Evolutionary conservation across 37 sponge, comb jelly and placozoan genomes (phyloP).

Genomic region (Corticium candelabrum): DNA sequence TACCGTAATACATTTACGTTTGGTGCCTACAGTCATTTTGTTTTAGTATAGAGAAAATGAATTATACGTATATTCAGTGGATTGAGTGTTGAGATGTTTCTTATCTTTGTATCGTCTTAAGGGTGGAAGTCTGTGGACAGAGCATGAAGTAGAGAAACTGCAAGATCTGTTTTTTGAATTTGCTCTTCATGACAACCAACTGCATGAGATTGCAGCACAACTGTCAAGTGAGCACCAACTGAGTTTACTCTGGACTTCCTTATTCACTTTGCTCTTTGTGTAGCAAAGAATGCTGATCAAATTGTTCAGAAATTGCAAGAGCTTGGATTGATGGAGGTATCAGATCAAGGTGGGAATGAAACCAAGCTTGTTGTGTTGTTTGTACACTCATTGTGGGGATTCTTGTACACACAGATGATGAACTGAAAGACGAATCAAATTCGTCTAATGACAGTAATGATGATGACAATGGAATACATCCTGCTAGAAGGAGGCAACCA

Average conservation of each 20-base stretch:
- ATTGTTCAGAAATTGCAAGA: not conserved
- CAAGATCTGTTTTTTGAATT: slow-evolving; percentile 21
- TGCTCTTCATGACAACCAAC: not conserved
- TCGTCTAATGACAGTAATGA: not conserved
- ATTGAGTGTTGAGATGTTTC: not conserved
- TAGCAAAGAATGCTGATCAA: not conserved
- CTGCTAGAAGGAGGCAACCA: not conserved
- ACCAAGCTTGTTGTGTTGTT: no score
- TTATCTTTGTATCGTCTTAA: not conserved
- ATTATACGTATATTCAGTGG: not conserved
- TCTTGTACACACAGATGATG: not conserved
- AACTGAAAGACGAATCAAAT: not conserved
- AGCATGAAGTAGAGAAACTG: slow-evolving; percentile 23
- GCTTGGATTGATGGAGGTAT: not conserved
- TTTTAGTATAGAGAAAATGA: no score
- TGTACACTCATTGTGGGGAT: not conserved
- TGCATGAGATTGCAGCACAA: slow-evolving; percentile 6
- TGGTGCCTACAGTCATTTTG: no score
- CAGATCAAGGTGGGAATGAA: not conserved
- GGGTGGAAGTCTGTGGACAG: slow-evolving; percentile 13
- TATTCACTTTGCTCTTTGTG: no score
- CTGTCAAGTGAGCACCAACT: not conserved
- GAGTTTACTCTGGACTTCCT: no score
- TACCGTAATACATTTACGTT: no score
- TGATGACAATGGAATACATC: not conserved